These are phyloP conservation scores for Centroberyx gerrardi DNA, from an alignment of 2,797 vertebrate species.

Conservation along the genomic window DNA sequence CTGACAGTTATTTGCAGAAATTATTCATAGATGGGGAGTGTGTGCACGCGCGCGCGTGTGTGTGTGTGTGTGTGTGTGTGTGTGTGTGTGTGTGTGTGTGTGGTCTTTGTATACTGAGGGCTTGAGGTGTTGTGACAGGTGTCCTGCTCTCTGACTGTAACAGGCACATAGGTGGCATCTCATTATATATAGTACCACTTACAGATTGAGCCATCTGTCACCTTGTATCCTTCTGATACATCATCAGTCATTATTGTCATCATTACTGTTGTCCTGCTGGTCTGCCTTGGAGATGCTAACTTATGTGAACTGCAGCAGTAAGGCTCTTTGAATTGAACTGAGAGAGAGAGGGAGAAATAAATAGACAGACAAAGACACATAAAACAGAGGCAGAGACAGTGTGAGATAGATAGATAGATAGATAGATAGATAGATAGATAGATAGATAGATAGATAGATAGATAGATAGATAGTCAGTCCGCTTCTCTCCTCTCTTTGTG, in stretches of 20 bases:
- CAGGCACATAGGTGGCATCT: conserved; percentile 57
- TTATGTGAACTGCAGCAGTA: conserved; percentile 41
- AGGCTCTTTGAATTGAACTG: neutral
- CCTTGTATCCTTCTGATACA: conserved; percentile 46
- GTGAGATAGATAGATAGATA: conserved; percentile 1
- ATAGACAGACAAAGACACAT: neutral
- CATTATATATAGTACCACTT: conserved; percentile 60
- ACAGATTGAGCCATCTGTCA: conserved; percentile 62
- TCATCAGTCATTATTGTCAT: conserved; percentile 59
- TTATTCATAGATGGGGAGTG: conserved; percentile 55
- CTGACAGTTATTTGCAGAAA: conserved; percentile 75
- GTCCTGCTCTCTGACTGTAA: conserved; percentile 66
- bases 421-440: conserved; percentile 3
- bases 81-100: neutral
- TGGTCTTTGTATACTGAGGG: conserved; percentile 36
- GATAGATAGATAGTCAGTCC: neutral
- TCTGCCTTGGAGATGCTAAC: conserved; percentile 43
- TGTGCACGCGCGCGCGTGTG: conserved; percentile 7
- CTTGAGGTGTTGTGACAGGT: conserved; percentile 73
- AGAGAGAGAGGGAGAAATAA: conserved; percentile 8
- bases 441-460: neutral
- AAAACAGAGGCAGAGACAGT: neutral
- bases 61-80: neutral
- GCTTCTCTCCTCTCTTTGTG: conserved; percentile 24
- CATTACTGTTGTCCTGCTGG: conserved; percentile 39